These are phyloP conservation scores for Lepidothrix coronata DNA, from an alignment of 2,113 vertebrate genomes.

Conservation along the genomic window DNA sequence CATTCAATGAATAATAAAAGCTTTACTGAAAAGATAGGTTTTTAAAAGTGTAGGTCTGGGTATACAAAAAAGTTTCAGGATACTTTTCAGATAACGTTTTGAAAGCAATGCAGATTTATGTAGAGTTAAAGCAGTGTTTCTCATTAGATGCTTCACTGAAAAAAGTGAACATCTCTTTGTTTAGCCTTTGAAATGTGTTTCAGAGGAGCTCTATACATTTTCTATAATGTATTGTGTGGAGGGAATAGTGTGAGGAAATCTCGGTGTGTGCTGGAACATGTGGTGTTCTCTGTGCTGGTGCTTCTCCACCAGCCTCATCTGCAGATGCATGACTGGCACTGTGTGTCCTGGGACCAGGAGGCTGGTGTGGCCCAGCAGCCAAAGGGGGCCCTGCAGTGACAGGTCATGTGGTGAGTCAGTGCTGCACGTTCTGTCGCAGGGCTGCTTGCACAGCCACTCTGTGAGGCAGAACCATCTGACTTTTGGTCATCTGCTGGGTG, in stretches of 20 bases:
- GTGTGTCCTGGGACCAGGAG: fast-evolving
- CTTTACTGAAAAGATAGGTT: not conserved
- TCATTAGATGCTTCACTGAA: not conserved
- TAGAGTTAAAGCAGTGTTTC: not conserved
- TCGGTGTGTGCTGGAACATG: not conserved
- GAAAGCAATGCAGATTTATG: not conserved
- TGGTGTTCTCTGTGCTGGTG: fast-evolving
- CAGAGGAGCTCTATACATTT: not conserved
- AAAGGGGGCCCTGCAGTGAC: fast-evolving
- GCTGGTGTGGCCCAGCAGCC: not conserved
- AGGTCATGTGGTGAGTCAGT: not conserved
- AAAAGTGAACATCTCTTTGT: not conserved
- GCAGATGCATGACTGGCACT: fast-evolving
- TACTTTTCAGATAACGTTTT: not conserved
- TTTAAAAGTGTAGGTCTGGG: not conserved
- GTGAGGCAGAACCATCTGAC: not conserved
- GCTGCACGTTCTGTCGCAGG: not conserved
- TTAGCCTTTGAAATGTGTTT: not conserved
- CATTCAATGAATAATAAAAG: not conserved
- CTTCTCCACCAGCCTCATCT: not conserved
- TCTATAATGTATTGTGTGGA: not conserved
- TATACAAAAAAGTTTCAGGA: not conserved
- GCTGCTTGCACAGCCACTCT: not conserved
- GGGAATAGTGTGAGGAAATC: not conserved
- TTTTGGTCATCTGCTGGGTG: not conserved